Conservation (phyloP, 1,140 invertebrate genomes). For the Dendrolimus kikuchii region DNA sequence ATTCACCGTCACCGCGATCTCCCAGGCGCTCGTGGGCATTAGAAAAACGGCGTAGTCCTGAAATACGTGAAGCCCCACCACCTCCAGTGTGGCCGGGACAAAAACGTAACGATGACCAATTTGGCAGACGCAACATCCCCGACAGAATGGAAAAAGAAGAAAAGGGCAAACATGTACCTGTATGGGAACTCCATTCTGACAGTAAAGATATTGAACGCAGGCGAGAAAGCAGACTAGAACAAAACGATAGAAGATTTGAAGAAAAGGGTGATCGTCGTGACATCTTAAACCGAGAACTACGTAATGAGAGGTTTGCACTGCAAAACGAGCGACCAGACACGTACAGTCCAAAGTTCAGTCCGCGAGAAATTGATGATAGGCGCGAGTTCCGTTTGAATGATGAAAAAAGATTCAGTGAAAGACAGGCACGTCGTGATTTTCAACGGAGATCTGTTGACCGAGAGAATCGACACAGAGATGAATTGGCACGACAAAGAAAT, state of each 20-base stretch:
- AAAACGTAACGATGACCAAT: slow-evolving; percentile 2
- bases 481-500: slow-evolving; percentile 22
- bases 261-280: too few species aligned
- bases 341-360: slow-evolving; percentile 9
- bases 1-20: slow-evolving; percentile 46
- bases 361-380: slow-evolving; percentile 12
- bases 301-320: too few species aligned
- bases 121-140: background rate
- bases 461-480: slow-evolving; percentile 22
- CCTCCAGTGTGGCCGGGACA: slow-evolving; percentile 49
- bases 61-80: slow-evolving; percentile 35
- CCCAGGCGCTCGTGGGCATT: slow-evolving; percentile 54
- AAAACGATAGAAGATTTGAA: too few species aligned
- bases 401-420: too few species aligned
- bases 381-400: too few species aligned
- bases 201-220: slow-evolving; percentile 13
- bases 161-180: slow-evolving; percentile 10
- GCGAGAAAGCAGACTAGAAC: too few species aligned
- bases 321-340: too few species aligned
- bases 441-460: background rate
- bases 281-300: too few species aligned
- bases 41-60: slow-evolving; percentile 51
- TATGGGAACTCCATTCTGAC: slow-evolving; percentile 13
- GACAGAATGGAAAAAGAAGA: slow-evolving; percentile 10
- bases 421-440: too few species aligned